phyloP scores from a whole-genome alignment of 2,888 invertebrate species.

The Polylopha cassiicola region DNA sequence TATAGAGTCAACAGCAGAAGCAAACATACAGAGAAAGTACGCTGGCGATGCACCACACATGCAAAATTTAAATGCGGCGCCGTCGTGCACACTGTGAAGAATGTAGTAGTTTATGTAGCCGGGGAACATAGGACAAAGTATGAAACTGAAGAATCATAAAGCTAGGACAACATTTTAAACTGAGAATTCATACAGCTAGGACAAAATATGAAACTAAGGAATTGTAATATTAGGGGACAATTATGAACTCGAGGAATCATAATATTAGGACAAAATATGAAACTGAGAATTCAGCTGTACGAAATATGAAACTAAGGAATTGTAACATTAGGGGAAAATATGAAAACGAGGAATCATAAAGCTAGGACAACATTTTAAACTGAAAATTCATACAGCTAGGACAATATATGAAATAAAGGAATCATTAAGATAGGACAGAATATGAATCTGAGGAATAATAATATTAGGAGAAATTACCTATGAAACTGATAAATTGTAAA shows the following conservation, averaged over 20 bases:
- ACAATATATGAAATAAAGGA: too few relatives aligned
- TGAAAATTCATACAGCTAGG: too few relatives aligned
- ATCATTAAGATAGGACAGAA: too few relatives aligned
- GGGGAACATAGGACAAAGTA: slow-evolving; percentile 20
- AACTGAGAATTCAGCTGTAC: too few relatives aligned
- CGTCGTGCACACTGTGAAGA: slow-evolving; percentile 25
- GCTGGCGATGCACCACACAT: slow-evolving; percentile 31
- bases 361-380: neutral
- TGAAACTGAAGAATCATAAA: neutral
- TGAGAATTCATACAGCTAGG: too few relatives aligned
- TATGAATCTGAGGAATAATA: too few relatives aligned
- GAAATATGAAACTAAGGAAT: too few relatives aligned
- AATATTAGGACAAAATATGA: slow-evolving; percentile 12
- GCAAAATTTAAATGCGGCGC: slow-evolving; percentile 26
- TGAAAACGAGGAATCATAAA: neutral
- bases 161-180: neutral
- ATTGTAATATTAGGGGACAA: too few relatives aligned
- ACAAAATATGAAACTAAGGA: too few relatives aligned
- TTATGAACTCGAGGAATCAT: too few relatives aligned
- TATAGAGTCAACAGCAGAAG: slow-evolving; percentile 28
- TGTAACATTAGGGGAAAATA: too few relatives aligned
- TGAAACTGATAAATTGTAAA: too few relatives aligned
- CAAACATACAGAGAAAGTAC: slow-evolving; percentile 36
- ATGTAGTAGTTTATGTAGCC: slow-evolving; percentile 22
- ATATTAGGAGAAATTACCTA: slow-evolving; percentile 14